phyloP scores from a whole-genome alignment of 2,113 vertebrate genomes.

The Panthera tigris region DNA sequence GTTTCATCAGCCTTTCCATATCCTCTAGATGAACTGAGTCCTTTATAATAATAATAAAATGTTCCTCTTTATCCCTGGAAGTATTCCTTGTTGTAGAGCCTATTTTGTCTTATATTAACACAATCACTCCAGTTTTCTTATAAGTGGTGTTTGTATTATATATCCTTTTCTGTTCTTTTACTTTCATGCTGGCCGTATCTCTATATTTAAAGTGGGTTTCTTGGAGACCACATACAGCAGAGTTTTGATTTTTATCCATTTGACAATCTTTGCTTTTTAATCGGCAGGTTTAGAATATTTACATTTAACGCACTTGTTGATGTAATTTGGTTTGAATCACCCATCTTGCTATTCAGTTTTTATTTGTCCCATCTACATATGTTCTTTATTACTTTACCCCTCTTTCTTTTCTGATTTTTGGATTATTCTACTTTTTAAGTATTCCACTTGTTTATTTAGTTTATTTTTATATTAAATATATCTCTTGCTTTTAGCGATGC shows the following conservation, averaged over 20 bases:
- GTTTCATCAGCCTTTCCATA: neutral
- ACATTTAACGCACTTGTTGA: neutral
- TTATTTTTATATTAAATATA: neutral
- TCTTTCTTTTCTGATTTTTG: neutral
- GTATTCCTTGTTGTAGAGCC: neutral
- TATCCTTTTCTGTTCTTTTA: neutral
- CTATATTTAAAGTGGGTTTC: neutral
- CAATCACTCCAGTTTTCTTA: neutral
- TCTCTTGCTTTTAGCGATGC: neutral
- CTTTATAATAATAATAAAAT: neutral
- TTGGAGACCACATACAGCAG: neutral
- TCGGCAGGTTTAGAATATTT: neutral
- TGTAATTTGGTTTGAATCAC: neutral
- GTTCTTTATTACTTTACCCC: neutral
- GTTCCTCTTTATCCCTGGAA: neutral
- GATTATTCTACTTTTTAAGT: neutral
- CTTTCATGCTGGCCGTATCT: neutral
- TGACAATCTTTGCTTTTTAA: constrained; percentile 4
- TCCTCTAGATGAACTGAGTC: neutral
- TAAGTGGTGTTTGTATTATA: neutral
- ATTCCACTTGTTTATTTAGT: neutral
- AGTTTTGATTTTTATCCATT: neutral
- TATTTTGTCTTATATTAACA: neutral
- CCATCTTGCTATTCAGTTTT: neutral
- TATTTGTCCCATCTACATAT: neutral